These are phyloP conservation scores for Megaceryle alcyon DNA, from an alignment of 2,797 vertebrate genomes.

Conservation along the genomic window DNA sequence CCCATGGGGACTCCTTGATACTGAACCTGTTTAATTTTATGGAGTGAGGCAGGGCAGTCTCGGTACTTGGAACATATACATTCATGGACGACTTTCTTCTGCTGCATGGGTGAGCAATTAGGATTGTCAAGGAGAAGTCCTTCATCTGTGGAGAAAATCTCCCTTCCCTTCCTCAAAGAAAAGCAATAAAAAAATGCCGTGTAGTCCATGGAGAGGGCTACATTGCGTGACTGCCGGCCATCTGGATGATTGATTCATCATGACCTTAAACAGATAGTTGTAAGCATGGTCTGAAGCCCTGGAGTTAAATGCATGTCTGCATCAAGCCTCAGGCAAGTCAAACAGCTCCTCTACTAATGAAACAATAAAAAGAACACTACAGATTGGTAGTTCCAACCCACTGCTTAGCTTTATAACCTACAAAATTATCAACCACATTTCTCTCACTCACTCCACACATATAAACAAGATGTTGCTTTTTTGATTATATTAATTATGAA, in stretches of 20 bases:
- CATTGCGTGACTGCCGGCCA: slow-evolving; percentile 29
- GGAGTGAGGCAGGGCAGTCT: background rate
- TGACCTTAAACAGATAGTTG: background rate
- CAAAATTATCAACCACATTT: background rate
- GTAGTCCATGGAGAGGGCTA: background rate
- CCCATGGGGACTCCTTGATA: slow-evolving; percentile 25
- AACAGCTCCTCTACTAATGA: background rate
- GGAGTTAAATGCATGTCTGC: background rate
- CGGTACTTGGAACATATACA: background rate
- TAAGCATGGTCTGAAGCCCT: background rate
- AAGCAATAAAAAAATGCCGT: background rate
- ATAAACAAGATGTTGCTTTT: background rate
- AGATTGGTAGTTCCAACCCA: background rate
- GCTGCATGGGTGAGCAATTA: slow-evolving; percentile 44
- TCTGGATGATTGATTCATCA: slow-evolving; percentile 57
- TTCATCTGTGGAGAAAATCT: background rate
- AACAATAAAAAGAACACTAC: background rate
- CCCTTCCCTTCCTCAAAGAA: background rate
- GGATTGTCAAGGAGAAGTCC: slow-evolving; percentile 12
- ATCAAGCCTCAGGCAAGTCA: background rate
- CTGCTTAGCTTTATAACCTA: background rate
- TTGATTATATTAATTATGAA: background rate
- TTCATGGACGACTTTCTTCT: slow-evolving; percentile 32
- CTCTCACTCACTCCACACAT: background rate
- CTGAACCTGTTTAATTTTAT: slow-evolving; percentile 38